Evolutionary conservation across 2,797 vertebrate genomes (phyloP).

Genomic region (Melanotaenia nigrans): DNA sequence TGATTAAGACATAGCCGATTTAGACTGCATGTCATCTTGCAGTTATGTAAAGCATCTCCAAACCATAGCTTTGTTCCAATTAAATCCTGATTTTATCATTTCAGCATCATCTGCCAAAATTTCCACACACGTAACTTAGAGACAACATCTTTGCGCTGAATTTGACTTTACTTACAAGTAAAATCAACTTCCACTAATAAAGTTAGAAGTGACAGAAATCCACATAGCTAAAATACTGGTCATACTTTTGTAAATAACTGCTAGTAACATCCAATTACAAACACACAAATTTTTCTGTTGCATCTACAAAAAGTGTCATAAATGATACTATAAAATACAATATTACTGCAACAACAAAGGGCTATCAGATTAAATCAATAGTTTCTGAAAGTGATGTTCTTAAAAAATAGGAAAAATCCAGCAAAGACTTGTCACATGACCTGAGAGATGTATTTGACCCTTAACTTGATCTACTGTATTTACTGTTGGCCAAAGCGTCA

Average conservation of each 20-base stretch:
- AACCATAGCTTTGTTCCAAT: not conserved
- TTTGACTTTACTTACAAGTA: not conserved
- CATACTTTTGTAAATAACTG: not conserved
- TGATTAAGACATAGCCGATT: not conserved
- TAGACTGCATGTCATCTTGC: not conserved
- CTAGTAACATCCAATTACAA: too few relatives aligned
- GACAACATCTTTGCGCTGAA: not conserved
- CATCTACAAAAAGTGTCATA: too few relatives aligned
- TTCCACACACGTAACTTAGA: not conserved
- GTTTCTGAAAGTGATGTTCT: not conserved
- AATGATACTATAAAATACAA: too few relatives aligned
- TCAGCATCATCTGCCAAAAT: not conserved
- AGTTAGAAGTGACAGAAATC: not conserved
- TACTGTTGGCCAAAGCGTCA: not conserved
- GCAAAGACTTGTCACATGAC: not conserved
- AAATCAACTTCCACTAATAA: not conserved
- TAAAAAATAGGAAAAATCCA: not conserved
- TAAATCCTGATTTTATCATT: not conserved
- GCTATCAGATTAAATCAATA: not conserved
- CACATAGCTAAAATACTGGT: not conserved
- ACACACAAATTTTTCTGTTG: too few relatives aligned
- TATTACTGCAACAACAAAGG: too few relatives aligned
- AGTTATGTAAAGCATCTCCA: not conserved
- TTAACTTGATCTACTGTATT: not conserved
- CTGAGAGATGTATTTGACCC: not conserved